A percentile compares a stretch with the other conserved stretches of the same genome.
These are phyloP conservation scores for Osmerus eperlanus DNA, from an alignment of 2,113 vertebrate species.

Conservation along the genomic window DNA sequence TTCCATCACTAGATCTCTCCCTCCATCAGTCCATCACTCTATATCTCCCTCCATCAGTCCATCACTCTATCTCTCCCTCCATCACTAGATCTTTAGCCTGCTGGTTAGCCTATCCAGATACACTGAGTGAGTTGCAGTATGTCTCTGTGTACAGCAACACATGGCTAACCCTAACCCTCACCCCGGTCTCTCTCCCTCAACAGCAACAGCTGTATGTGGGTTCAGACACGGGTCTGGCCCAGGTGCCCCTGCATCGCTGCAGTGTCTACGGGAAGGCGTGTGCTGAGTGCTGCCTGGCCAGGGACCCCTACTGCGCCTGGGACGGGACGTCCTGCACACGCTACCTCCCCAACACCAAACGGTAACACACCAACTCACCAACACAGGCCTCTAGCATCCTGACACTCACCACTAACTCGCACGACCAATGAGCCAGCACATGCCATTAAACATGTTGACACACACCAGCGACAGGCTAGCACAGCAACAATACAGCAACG, in stretches of 20 bases:
- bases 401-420: not conserved
- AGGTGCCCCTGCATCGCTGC: conserved; percentile 92
- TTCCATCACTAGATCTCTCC: no score
- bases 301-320: conserved; percentile 97
- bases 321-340: conserved; percentile 89
- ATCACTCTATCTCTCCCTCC: no score
- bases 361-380: not conserved
- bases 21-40: no score
- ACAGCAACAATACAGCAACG: no score
- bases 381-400: not conserved
- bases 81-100: no score
- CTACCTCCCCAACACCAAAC: conserved; percentile 88
- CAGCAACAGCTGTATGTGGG: conserved; percentile 94
- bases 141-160: not conserved
- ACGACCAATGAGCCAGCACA: no score
- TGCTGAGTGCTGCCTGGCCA: conserved; percentile 94
- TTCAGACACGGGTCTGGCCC: conserved; percentile 79
- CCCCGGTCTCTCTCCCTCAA: conserved; percentile 6
- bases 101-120: no score
- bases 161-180: not conserved
- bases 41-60: not conserved
- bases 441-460: no score
- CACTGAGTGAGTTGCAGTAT: no score
- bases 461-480: no score
- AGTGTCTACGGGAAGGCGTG: conserved; percentile 89